phyloP scores from a whole-genome alignment of 2,888 invertebrate genomes.

The Drepana falcataria region DNA sequence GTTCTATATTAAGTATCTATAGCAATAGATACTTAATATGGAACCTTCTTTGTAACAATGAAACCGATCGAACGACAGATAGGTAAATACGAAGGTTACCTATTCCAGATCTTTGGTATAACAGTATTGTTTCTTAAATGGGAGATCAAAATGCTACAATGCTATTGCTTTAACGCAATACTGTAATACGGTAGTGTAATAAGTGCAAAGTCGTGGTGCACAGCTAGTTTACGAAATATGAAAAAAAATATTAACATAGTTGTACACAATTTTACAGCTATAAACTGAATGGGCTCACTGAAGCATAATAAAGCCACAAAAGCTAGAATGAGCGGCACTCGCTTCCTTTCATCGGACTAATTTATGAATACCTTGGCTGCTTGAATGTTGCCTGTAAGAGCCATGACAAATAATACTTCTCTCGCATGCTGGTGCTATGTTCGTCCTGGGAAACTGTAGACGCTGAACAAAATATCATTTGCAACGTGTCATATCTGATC shows the following conservation, averaged over 20 bases:
- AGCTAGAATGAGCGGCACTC: constrained; percentile 50
- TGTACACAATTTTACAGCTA: too few species aligned
- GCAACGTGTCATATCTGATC: constrained; percentile 15
- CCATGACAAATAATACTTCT: constrained; percentile 49
- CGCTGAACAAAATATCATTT: constrained; percentile 8
- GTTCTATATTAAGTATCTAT: background rate
- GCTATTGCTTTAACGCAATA: too few species aligned
- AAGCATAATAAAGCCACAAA: constrained; percentile 26
- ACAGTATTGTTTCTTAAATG: background rate
- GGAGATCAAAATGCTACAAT: too few species aligned
- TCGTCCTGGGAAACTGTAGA: constrained; percentile 44
- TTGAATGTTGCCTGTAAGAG: constrained; percentile 46
- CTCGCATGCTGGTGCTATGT: constrained; percentile 35
- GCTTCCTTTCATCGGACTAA: constrained; percentile 43
- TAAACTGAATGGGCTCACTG: constrained; percentile 22
- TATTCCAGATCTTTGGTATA: background rate
- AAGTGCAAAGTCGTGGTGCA: too few species aligned
- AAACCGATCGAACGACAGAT: background rate
- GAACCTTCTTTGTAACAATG: background rate
- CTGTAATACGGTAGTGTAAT: too few species aligned
- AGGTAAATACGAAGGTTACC: background rate
- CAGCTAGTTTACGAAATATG: too few species aligned
- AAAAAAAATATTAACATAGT: too few species aligned
- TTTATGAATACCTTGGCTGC: constrained; percentile 46
- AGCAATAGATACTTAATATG: background rate